These are phyloP conservation scores for Forpus xanthops DNA, from an alignment of 2,797 vertebrate genomes.

Conservation along the genomic window DNA sequence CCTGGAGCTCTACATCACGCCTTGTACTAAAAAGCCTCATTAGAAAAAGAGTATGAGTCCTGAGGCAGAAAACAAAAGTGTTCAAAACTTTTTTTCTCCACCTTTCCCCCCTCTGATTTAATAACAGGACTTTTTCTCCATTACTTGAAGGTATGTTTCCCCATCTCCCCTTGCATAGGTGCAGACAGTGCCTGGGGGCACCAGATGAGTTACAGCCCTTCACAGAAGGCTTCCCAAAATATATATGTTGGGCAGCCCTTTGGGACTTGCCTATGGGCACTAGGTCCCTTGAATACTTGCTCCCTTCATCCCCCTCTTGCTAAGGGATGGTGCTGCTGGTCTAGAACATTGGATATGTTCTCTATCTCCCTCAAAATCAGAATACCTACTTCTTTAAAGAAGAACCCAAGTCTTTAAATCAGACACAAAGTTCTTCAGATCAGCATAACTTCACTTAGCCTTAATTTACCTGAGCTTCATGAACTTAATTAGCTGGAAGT, in stretches of 20 bases:
- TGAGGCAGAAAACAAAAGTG: background rate
- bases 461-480: background rate
- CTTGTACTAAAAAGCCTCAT: background rate
- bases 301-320: background rate
- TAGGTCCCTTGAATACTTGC: background rate
- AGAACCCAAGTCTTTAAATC: background rate
- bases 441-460: background rate
- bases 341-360: background rate
- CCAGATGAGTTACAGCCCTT: background rate
- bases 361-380: background rate
- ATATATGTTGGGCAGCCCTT: rapidly evolving
- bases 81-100: background rate
- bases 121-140: background rate
- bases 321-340: background rate
- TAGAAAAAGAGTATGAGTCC: background rate
- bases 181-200: background rate
- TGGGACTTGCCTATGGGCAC: background rate
- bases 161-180: background rate
- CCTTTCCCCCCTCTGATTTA: background rate
- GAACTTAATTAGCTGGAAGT: background rate
- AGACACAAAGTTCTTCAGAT: background rate
- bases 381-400: background rate
- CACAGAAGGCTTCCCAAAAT: background rate
- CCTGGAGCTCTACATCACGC: background rate
- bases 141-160: background rate